Base-by-base conservation (phyloP, 2,888 invertebrate genomes). In the Plusia festucae region DNA sequence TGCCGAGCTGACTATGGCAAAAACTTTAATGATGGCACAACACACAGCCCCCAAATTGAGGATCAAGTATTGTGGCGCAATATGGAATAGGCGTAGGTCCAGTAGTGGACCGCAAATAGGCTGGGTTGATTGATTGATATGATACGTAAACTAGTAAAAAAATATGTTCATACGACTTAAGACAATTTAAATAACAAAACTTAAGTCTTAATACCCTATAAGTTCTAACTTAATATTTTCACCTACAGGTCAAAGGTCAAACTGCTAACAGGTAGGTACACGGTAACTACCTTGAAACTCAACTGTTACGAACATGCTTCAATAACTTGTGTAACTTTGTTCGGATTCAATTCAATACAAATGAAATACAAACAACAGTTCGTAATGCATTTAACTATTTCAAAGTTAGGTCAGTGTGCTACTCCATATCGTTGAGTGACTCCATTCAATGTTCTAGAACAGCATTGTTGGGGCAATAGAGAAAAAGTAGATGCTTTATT, bases 351-450 rank as follows among this genome's bases (percentile, higher is more conserved):
- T 63, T 64, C 70, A 70, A 65, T 70, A 51, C 54, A 53, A 66
- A 70, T 8, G 57, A 30, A 51, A 52, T 69, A 56, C 62, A 60
- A 60, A 57, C 61, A 59, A 27, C 20, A 56, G 24, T 55, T 55
- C 40, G 61, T 64, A 67, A 61, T 56, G 60, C 63, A 69, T 60
- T 64, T 58, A 61, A 55, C 64, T 69, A 65, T 65, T 73, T 44
- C 32, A 64, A 74, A 72, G 77, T 76, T 60, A 62, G 75, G 79
- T 65, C 76, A 76, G 62, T 68, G 11, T 71, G 72, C 79, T 68
- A 71, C 58, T 68, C 60, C 16, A 71, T 46, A 75, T 51, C 60
- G 76, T 63, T 60, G 72, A 79, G 63, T 60, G 70, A 65, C 55
- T 74, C 62, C 60, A 74, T 78, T 76, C 58, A 76, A 57, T 70